These are phyloP conservation scores for Malurus alboscapulatus DNA, from an alignment of 2,113 vertebrate genomes.

Conservation along the genomic window DNA sequence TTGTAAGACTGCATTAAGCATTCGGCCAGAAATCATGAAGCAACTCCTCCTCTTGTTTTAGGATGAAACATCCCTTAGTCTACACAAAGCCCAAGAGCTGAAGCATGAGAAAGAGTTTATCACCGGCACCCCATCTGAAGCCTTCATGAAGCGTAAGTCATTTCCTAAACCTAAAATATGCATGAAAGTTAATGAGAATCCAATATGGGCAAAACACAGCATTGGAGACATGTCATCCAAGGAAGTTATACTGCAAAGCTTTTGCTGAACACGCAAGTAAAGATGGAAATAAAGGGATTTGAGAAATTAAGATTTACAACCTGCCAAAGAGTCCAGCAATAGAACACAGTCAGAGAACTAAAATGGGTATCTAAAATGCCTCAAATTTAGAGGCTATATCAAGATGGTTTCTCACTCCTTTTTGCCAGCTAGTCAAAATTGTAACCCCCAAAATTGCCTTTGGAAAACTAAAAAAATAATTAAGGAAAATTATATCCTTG, in stretches of 20 bases:
- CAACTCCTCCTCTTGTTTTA: background rate
- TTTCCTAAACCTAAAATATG: background rate
- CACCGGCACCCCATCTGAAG: background rate
- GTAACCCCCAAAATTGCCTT: background rate
- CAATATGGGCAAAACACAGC: background rate
- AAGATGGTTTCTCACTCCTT: background rate
- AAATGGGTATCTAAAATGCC: background rate
- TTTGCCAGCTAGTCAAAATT: background rate
- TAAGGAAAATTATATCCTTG: background rate
- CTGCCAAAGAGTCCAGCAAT: background rate
- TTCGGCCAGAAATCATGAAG: background rate
- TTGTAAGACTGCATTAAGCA: background rate
- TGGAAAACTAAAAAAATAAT: background rate
- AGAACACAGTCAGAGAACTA: background rate
- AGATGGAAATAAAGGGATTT: background rate
- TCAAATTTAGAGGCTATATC: background rate
- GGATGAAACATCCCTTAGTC: background rate
- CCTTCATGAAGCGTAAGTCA: background rate
- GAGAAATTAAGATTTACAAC: background rate
- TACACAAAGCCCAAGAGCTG: background rate
- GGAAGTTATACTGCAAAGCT: background rate
- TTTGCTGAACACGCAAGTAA: background rate
- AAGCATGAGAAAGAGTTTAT: background rate
- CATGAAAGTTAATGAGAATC: background rate
- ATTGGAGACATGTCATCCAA: background rate